Evolutionary conservation across 2,797 vertebrate species (phyloP), one percentile per base, ranked within the genome.

Genomic region (Knipowitschia caucasica): DNA sequence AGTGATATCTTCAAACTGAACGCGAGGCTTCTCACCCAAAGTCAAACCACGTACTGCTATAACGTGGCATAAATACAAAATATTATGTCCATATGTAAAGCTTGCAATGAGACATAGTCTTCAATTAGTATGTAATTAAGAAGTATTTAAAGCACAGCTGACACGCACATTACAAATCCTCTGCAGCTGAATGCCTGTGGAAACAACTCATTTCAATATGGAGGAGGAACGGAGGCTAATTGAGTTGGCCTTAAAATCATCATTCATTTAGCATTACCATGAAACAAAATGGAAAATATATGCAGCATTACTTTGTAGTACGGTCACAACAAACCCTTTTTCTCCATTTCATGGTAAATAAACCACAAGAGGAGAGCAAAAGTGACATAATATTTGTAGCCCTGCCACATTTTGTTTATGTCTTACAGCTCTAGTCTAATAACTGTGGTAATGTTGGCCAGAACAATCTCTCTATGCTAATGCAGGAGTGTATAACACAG

Each of bases 91-190:
- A 77, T 69, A 59, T 69, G 65, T 75, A 56, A 71, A 64, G 55
- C 50, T 68, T 82, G 72, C 62, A 62, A 73, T 21, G 50, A 84
- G 78, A 84, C 75, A 86, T 82, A 83, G 56, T 76, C 71, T 76
- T 78, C 75, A 86, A 87, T 87, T 87, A 86, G 68, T 49, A 29
- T 70, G 75, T 83, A 84, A 88, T 88, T 87, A 85, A 84, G 79
- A 82, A 76, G 73, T 76, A 87, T 83, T 73, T 67, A 61, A 70
- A 44, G 61, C 74, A 56, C 63, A 73, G 67, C 63, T 74, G 77
- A 72, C 38, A 53, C 82, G 67, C 68, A 77, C 68, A 81, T 86
- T 73, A 67, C 69, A 73, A 69, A 77, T 73, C 75, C 69, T 81
- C 67, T 77, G 70, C 71, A 71, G 71, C 67, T 67, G 58, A 62